phyloP scores from a whole-genome alignment of 2,797 vertebrate species.

The Chlorospingus flavigularis region DNA sequence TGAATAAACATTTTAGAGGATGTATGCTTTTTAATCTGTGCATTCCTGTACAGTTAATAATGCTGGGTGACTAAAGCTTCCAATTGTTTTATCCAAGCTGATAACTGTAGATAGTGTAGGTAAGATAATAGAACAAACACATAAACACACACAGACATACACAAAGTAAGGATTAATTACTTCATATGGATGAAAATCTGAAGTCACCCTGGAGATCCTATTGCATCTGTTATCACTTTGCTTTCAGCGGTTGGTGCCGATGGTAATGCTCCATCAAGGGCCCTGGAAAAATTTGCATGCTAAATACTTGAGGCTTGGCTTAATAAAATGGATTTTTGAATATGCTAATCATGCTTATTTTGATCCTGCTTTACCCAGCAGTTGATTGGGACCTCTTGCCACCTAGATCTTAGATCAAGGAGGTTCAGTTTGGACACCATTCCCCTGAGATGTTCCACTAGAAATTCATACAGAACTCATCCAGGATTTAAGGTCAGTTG shows the following conservation, averaged over 20 bases:
- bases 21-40: neutral
- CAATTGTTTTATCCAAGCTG: neutral
- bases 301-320: conserved; percentile 6
- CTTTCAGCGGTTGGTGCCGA: neutral
- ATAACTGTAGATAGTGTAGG: neutral
- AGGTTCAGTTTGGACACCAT: neutral
- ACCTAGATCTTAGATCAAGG: neutral
- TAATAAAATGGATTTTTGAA: conserved; percentile 35
- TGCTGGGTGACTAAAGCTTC: neutral
- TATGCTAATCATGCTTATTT: neutral
- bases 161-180: conserved; percentile 22
- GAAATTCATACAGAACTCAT: neutral
- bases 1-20: neutral
- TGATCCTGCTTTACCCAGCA: neutral
- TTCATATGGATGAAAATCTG: conserved; percentile 31
- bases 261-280: neutral
- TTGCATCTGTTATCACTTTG: conserved; percentile 30
- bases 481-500: neutral
- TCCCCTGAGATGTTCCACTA: neutral
- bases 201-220: conserved; percentile 42
- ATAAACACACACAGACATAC: neutral
- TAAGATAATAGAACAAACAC: neutral
- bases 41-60: neutral
- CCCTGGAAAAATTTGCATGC: conserved; percentile 36
- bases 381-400: neutral